These are phyloP conservation scores for Zygothrica quintamaculata DNA, from an alignment of 2,888 invertebrate species.

Conservation along the genomic window DNA sequence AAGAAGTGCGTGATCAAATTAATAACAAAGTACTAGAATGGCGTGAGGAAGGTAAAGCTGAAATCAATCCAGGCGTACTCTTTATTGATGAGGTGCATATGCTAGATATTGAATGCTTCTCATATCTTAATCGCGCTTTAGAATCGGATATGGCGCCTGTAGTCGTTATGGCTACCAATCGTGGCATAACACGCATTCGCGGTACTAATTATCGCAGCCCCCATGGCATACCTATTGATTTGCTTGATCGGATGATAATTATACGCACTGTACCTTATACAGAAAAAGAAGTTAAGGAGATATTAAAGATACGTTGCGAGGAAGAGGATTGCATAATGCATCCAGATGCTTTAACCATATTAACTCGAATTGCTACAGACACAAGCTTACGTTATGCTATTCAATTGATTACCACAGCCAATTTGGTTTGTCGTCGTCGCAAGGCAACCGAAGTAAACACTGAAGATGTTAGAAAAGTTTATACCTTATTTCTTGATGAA, in stretches of 20 bases:
- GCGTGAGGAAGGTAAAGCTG: conserved; percentile 99
- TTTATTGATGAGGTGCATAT: conserved; percentile 99
- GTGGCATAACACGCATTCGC: conserved; percentile 96
- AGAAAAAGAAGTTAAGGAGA: conserved; percentile 95
- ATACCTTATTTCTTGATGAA: conserved; percentile 97
- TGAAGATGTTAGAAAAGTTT: conserved; percentile 97
- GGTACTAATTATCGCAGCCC: conserved; percentile 97
- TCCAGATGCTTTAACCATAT: conserved; percentile 93
- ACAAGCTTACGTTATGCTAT: conserved; percentile 98
- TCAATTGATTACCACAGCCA: conserved; percentile 97
- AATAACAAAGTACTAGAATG: conserved; percentile 98
- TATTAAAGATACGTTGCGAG: conserved; percentile 96
- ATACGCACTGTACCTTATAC: conserved; percentile 95
- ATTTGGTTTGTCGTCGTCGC: conserved; percentile 95
- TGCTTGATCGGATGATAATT: conserved; percentile 97
- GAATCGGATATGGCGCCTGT: conserved; percentile 99
- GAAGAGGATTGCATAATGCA: conserved; percentile 99
- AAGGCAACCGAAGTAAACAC: conserved; percentile 93
- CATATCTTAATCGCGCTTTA: conserved; percentile 97
- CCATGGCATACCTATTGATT: conserved; percentile 98
- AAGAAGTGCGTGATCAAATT: conserved; percentile 98
- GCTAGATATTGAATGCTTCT: conserved; percentile 99
- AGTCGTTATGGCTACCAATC: conserved; percentile 99
- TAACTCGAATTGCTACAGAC: conserved; percentile 96
- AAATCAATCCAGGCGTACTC: conserved; percentile 98